Percentiles rank a stretch among this genome's conserved stretches.
phyloP scores from a whole-genome alignment of 2,113 vertebrate species.

The Cynoglossus semilaevis region DNA sequence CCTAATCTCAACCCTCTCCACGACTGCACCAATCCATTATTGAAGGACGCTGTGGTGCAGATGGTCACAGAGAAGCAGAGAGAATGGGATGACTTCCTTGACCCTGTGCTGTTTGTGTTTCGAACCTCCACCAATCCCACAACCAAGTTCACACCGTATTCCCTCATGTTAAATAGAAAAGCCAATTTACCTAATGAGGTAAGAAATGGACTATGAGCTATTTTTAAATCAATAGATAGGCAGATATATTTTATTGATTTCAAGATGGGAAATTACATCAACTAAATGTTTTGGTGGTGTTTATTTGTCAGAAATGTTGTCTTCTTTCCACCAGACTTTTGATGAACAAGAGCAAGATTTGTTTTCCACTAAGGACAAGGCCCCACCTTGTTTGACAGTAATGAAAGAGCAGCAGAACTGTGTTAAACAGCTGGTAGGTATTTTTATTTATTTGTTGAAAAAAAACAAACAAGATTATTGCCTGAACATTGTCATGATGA shows the following conservation, averaged over 20 bases:
- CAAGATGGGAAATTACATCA: no score
- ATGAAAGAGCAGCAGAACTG: constrained; percentile 80
- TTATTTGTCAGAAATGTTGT: neutral
- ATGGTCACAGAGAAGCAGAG: constrained; percentile 79
- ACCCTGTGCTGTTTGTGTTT: constrained; percentile 82
- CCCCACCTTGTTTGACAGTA: constrained; percentile 55
- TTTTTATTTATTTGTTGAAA: neutral
- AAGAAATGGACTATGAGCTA: neutral
- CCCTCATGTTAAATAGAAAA: constrained; percentile 86
- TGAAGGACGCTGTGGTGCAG: constrained; percentile 78
- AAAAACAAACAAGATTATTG: no score
- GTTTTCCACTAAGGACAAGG: constrained; percentile 54
- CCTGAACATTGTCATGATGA: no score
- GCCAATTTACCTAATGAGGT: constrained; percentile 73
- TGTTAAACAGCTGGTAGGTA: constrained; percentile 80
- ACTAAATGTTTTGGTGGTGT: neutral
- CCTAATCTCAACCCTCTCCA: constrained; percentile 70
- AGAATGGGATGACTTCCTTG: constrained; percentile 84
- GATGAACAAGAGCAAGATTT: constrained; percentile 65
- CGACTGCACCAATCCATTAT: constrained; percentile 60
- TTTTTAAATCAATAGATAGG: no score
- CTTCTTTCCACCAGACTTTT: constrained; percentile 54
- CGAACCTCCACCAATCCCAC: constrained; percentile 79
- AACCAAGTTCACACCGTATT: constrained; percentile 85
- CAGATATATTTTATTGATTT: no score